Conservation (phyloP, 2,888 invertebrate genomes). For the Cotesia congregata region DNA sequence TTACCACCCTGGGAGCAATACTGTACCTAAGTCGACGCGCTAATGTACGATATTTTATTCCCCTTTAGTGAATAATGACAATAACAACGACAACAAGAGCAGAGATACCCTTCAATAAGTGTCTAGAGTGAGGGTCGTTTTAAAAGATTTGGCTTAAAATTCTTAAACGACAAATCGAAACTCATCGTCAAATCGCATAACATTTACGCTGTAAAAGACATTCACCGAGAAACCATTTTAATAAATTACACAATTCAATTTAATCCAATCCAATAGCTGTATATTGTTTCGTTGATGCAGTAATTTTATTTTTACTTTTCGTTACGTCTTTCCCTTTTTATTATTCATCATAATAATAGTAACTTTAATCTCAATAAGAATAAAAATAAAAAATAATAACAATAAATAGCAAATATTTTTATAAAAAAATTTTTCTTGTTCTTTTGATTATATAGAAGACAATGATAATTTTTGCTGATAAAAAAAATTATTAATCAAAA, state of each 20-base stretch:
- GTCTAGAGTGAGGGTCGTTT: background rate
- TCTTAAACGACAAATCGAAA: background rate
- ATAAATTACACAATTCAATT: slow-evolving; percentile 34
- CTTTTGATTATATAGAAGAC: too few species aligned
- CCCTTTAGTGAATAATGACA: slow-evolving; percentile 23
- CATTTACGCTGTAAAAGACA: background rate
- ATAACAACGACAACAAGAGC: slow-evolving; percentile 4
- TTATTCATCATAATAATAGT: too few species aligned
- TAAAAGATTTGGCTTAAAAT: background rate
- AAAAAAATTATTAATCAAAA: too few species aligned
- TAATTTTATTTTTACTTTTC: slow-evolving; percentile 9
- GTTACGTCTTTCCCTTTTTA: background rate
- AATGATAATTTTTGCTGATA: too few species aligned
- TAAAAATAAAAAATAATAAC: too few species aligned
- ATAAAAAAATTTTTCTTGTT: too few species aligned
- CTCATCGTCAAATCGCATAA: background rate
- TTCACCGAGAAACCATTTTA: slow-evolving; percentile 19
- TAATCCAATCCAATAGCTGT: slow-evolving; percentile 42
- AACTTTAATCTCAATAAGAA: too few species aligned
- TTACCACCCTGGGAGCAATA: slow-evolving; percentile 66
- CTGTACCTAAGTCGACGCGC: slow-evolving; percentile 58
- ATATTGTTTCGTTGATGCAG: slow-evolving; percentile 4
- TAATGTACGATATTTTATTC: slow-evolving; percentile 59
- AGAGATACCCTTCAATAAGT: background rate
- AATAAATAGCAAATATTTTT: too few species aligned